Evolutionary conservation across 1,140 invertebrate species (phyloP).

Genomic region (Berghia stephanieae): DNA sequence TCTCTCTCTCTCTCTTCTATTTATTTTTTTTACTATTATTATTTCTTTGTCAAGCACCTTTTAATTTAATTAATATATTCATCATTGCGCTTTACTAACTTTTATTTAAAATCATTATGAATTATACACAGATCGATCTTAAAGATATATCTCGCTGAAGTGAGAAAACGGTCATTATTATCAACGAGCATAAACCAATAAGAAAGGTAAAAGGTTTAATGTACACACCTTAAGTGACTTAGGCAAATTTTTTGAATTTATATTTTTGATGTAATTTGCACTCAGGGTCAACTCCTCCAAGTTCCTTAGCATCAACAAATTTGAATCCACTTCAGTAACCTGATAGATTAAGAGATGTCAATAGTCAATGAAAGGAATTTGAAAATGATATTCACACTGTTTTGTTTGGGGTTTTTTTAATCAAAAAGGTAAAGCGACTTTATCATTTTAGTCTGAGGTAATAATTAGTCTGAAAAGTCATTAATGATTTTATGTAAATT

Average conservation of each 20-base stretch:
- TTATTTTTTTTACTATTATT: not conserved
- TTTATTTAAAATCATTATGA: not conserved
- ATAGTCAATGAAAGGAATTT: not conserved
- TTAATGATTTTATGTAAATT: too few relatives aligned
- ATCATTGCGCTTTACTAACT: not conserved
- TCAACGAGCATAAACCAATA: not conserved
- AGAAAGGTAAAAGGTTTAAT: too few relatives aligned
- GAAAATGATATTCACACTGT: not conserved
- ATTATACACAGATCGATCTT: not conserved
- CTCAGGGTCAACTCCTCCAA: conserved; percentile 61
- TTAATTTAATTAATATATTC: not conserved
- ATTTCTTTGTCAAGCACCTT: not conserved
- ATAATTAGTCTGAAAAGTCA: too few relatives aligned
- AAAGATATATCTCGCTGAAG: too few relatives aligned
- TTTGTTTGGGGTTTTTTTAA: too few relatives aligned
- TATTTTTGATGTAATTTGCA: conserved; percentile 53
- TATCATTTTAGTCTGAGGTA: too few relatives aligned
- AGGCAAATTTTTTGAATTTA: conserved; percentile 58
- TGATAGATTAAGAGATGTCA: conserved; percentile 32
- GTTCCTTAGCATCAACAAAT: conserved; percentile 56
- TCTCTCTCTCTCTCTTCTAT: not conserved
- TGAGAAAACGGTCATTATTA: not conserved
- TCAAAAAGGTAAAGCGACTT: too few relatives aligned
- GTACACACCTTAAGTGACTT: conserved; percentile 55
- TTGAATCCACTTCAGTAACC: conserved; percentile 59